Conservation (phyloP, 1,140 invertebrate species). For the Octopus bimaculoides region DNA sequence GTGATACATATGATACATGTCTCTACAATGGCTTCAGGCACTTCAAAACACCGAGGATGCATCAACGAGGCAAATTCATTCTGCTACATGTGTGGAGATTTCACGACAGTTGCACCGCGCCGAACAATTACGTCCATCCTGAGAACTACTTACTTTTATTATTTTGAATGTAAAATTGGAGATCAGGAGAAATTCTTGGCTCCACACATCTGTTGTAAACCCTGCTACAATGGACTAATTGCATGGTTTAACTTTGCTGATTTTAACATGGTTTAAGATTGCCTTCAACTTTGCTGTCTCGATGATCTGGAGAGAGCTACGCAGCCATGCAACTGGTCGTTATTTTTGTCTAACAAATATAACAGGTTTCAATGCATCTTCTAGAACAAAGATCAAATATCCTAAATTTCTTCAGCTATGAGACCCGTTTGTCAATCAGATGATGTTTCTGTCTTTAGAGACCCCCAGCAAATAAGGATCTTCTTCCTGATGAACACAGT, state of each 20-base stretch:
- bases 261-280: too few relatives aligned
- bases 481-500: neutral
- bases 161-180: neutral
- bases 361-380: neutral
- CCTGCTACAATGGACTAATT: neutral
- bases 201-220: neutral
- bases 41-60: too few relatives aligned
- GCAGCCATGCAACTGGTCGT: neutral
- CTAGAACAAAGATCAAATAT: neutral
- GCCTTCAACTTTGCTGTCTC: neutral
- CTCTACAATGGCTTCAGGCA: too few relatives aligned
- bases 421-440: neutral
- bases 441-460: neutral
- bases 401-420: neutral
- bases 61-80: too few relatives aligned
- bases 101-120: neutral
- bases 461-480: neutral
- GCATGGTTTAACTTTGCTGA: neutral
- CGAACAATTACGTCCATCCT: neutral
- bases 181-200: neutral
- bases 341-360: neutral
- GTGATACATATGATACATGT: too few relatives aligned
- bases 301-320: neutral
- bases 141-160: neutral
- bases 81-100: too few relatives aligned